Percentiles rank a stretch among this genome's conserved stretches.
These are phyloP conservation scores for Hipparchia sbordonii DNA, from an alignment of 2,888 invertebrate species.

Conservation along the genomic window DNA sequence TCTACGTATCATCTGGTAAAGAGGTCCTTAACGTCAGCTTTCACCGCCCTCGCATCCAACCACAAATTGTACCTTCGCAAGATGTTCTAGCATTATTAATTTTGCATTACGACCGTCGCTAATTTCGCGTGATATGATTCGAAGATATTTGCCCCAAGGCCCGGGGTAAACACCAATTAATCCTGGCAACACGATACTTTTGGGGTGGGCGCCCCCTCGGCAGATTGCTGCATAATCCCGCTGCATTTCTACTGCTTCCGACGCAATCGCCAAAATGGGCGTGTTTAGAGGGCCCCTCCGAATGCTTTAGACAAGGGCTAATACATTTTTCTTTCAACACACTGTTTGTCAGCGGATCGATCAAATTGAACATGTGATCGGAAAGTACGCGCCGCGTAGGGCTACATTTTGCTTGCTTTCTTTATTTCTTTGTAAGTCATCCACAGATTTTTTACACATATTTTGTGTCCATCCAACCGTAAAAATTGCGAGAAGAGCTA, in stretches of 20 bases:
- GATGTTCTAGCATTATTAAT: conserved; percentile 64
- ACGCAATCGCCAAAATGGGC: conserved; percentile 62
- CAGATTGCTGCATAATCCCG: conserved; percentile 76
- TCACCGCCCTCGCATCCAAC: conserved; percentile 34
- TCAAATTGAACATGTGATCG: conserved; percentile 43
- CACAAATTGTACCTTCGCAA: conserved; percentile 51
- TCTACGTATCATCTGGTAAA: background rate
- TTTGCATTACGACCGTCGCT: conserved; percentile 69
- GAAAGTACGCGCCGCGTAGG: conserved; percentile 9
- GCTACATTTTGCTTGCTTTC: background rate
- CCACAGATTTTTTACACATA: too few species aligned
- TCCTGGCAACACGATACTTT: conserved; percentile 76
- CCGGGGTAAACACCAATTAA: conserved; percentile 79
- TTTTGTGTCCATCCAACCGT: background rate
- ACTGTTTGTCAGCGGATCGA: conserved; percentile 63
- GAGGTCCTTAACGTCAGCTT: conserved; percentile 25
- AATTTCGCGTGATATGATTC: conserved; percentile 74
- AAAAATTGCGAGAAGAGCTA: too few species aligned
- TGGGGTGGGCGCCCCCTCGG: conserved; percentile 56
- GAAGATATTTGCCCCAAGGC: conserved; percentile 63
- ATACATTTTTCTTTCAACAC: conserved; percentile 62
- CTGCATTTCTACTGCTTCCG: conserved; percentile 78
- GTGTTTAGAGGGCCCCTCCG: conserved; percentile 50
- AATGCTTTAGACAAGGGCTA: conserved; percentile 58
- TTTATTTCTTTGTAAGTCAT: background rate